Evolutionary conservation across 2,113 vertebrate species (phyloP), one percentile per base, ranked within the genome.

Genomic region (Fulica atra): DNA sequence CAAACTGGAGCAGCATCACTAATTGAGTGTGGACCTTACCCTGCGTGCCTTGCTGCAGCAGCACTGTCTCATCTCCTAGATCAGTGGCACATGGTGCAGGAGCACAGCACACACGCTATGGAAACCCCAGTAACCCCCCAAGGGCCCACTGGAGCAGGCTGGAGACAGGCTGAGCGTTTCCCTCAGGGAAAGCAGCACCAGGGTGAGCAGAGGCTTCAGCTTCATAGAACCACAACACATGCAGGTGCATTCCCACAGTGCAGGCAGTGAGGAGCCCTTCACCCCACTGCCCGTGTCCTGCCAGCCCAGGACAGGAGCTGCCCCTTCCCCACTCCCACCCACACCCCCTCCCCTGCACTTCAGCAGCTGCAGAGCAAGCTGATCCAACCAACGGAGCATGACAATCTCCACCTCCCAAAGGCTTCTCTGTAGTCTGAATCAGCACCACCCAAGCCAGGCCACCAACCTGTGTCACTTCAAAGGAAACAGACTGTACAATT

Each of bases 361-460:
- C 54, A 40, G 54, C 35, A 5, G 16, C 65, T 72, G 20, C 40
- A 16, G 35, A 50, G 38, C 17, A 48, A 61, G 57, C 26, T 17
- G 14, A 1, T 35, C 73, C 59, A 26, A 40, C 48, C 54, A 25
- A 61, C 0, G 2, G 3, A 68, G 10, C 7, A 6, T 2, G 20
- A 72, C 2, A 24, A 26, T 13, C 15, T 38, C 23, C 9, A 26
- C 23, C 59, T 56, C 42, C 28, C 40, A 13, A 33, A 64, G 61
- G 29, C 74, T 56, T 9, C 73, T 60, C 63, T 16, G 17, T 11
- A 44, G 69, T 42, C 50, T 15, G 35, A 26, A 61, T 13, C 20
- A 81, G 86, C 69, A 78, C 31, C 57, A 69, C 33, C 42, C 86
- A 78, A 38, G 69, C 42, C 6, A 71, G 64, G 72, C 56, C 86